phyloP scores from a whole-genome alignment of 2,888 invertebrate species.

The Lithophane ornitopus region DNA sequence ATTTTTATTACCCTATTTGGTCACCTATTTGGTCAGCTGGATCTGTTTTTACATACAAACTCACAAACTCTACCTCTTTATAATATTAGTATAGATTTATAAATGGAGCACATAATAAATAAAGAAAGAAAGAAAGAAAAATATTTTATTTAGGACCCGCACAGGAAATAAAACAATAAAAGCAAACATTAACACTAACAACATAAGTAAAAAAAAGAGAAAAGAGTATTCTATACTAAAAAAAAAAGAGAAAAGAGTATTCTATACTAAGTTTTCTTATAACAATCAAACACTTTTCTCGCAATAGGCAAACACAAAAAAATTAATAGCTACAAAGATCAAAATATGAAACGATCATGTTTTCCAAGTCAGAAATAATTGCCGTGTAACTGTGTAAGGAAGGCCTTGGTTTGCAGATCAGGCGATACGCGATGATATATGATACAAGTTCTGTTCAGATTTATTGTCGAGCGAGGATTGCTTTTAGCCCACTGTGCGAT shows the following conservation, averaged over 20 bases:
- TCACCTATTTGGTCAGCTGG: too few relatives aligned
- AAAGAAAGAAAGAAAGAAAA: too few relatives aligned
- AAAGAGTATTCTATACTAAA: not conserved
- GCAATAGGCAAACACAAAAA: not conserved
- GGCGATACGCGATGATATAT: slow-evolving; percentile 74
- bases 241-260: too few relatives aligned
- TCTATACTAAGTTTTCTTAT: not conserved
- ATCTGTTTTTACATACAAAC: too few relatives aligned
- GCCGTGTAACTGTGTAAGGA: slow-evolving; percentile 33
- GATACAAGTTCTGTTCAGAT: slow-evolving; percentile 68
- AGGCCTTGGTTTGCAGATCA: slow-evolving; percentile 65
- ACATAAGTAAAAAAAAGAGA: too few relatives aligned
- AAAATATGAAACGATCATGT: slow-evolving; percentile 33
- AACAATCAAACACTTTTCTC: not conserved
- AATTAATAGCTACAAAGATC: not conserved
- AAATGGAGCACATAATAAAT: too few relatives aligned
- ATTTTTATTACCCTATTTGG: too few relatives aligned
- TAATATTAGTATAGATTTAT: too few relatives aligned
- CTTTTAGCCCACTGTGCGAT: slow-evolving; percentile 63
- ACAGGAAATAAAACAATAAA: too few relatives aligned
- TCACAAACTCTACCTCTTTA: too few relatives aligned
- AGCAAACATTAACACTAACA: too few relatives aligned
- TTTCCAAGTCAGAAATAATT: slow-evolving; percentile 47
- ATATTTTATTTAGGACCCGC: too few relatives aligned
- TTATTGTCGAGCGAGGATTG: slow-evolving; percentile 45